phyloP scores from a whole-genome alignment of 53 echinoderm and acorn worm genomes.

The Apostichopus leukothele region DNA sequence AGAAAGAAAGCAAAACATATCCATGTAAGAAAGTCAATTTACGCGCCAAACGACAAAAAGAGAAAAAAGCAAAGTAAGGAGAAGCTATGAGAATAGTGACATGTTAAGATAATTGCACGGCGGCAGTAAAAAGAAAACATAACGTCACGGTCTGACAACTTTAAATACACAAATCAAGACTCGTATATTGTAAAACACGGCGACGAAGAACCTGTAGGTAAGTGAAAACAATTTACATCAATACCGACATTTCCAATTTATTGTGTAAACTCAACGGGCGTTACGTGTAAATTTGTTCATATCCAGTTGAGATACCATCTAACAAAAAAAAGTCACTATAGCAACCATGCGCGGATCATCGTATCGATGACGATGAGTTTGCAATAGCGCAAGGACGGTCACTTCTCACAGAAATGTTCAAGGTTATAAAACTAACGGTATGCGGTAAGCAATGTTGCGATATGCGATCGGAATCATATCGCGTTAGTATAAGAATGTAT shows the following conservation, averaged over 20 bases:
- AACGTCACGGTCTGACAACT: constrained; percentile 24
- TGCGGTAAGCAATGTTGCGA: no score
- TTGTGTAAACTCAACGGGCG: neutral
- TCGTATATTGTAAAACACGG: neutral
- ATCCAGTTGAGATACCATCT: no score
- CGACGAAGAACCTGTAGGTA: neutral
- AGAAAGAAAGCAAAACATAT: neutral
- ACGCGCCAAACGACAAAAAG: neutral
- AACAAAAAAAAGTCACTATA: no score
- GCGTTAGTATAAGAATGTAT: no score
- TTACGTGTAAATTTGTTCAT: neutral
- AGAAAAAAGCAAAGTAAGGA: neutral
- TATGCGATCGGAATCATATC: no score
- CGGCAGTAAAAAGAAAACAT: constrained; percentile 32
- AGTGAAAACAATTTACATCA: constrained; percentile 38
- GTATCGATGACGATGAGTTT: no score
- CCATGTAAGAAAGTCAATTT: neutral
- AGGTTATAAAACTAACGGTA: no score
- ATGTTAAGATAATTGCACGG: constrained; percentile 39
- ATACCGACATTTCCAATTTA: neutral
- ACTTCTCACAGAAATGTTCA: no score
- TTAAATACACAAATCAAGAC: constrained; percentile 32
- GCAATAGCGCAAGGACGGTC: no score
- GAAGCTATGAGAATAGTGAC: constrained; percentile 25
- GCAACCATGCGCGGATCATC: no score